Conservation (phyloP, 2,113 vertebrate species). For the Delphinapterus leucas region DNA sequence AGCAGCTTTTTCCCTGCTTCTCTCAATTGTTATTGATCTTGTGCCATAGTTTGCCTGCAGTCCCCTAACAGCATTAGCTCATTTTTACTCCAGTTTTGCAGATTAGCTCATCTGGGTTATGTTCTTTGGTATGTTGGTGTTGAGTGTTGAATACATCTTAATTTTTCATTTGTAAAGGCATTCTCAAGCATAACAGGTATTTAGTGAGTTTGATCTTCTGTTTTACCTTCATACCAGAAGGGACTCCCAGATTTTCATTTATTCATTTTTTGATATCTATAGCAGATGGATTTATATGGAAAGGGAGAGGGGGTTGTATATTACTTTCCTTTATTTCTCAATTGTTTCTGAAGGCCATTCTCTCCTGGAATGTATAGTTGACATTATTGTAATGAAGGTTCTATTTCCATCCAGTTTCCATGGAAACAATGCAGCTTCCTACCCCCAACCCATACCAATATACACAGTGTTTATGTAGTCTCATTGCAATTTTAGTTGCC, state of each 20-base stretch:
- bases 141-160: constrained; percentile 77
- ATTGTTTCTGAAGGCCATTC: constrained; percentile 2
- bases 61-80: constrained; percentile 80
- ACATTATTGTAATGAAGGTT: neutral
- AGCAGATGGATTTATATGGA: neutral
- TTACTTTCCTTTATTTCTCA: constrained; percentile 13
- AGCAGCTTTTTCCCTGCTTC: constrained; percentile 35
- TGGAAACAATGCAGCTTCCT: neutral
- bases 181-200: constrained; percentile 62
- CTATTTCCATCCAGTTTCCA: neutral
- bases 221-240: neutral
- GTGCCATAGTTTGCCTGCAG: constrained; percentile 76
- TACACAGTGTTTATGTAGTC: neutral
- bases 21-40: constrained; percentile 74
- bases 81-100: constrained; percentile 72
- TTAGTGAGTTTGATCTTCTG: constrained; percentile 70
- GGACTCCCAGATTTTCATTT: neutral
- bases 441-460: fast-evolving
- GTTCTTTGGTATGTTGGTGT: constrained; percentile 76
- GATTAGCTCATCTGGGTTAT: constrained; percentile 81
- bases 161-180: constrained; percentile 73
- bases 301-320: neutral
- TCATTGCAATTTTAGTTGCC: neutral
- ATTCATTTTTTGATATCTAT: neutral
- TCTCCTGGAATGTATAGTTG: constrained; percentile 46